Evolutionary conservation across 2,797 vertebrate species (phyloP).

Genomic region (Steatocranus sp.): DNA sequence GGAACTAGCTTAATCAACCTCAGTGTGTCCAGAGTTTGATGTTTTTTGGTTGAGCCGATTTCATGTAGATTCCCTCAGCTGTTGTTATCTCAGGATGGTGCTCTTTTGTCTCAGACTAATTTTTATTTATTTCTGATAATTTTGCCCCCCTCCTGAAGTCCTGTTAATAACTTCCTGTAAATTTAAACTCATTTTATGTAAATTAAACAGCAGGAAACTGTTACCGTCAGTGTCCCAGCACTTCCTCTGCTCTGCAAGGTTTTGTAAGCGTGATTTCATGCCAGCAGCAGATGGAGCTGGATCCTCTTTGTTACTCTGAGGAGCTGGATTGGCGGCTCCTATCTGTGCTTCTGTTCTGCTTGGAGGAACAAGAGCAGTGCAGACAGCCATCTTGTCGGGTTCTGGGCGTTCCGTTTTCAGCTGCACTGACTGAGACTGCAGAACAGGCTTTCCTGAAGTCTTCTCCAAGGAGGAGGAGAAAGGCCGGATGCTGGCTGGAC

Average conservation of each 20-base stretch:
- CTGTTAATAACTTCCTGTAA: not conserved
- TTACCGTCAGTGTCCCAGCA: conserved; percentile 81
- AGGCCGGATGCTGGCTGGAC: conserved; percentile 9
- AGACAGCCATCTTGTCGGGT: not conserved
- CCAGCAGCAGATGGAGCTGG: conserved; percentile 32
- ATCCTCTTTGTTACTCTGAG: conserved; percentile 3
- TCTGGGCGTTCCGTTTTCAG: not conserved
- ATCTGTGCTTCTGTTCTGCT: conserved; percentile 13
- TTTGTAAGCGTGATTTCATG: conserved; percentile 87
- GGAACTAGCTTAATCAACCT: not conserved
- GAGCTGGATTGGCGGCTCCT: not conserved
- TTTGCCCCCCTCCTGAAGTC: not conserved
- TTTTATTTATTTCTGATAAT: rapidly evolving
- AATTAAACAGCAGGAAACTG: not conserved
- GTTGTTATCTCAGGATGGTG: not conserved
- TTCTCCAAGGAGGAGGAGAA: conserved; percentile 44
- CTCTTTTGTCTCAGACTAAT: rapidly evolving
- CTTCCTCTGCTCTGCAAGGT: conserved; percentile 82
- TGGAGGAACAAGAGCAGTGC: not conserved
- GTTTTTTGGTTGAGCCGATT: rapidly evolving
- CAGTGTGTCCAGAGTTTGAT: rapidly evolving
- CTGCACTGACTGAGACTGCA: conserved; percentile 1
- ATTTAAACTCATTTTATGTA: not conserved
- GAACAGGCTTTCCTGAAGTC: not conserved
- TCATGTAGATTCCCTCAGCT: not conserved